Evolutionary conservation across 2,797 vertebrate species (phyloP).

Genomic region (Melopsittacus undulatus): DNA sequence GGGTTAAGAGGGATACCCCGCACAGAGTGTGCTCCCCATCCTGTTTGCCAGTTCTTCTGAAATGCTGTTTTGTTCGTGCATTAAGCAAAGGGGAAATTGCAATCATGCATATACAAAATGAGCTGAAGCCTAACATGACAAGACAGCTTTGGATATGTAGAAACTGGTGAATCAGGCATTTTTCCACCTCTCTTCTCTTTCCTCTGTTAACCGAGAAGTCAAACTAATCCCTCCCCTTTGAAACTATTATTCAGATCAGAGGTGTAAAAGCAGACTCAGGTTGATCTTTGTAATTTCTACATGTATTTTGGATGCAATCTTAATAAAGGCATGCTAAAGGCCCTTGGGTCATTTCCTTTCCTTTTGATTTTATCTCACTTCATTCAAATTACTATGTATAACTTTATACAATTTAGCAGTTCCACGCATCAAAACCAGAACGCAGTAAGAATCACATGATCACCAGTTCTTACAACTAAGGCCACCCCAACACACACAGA

Average conservation of each 20-base stretch:
- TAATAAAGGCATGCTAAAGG: not conserved
- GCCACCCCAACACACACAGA: not conserved
- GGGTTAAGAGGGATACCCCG: accelerated
- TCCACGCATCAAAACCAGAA: not conserved
- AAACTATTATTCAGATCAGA: slow-evolving; percentile 35
- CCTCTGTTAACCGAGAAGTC: not conserved
- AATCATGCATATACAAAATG: not conserved
- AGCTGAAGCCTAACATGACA: not conserved
- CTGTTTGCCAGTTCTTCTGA: not conserved
- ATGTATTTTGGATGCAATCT: not conserved
- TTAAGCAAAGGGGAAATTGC: not conserved
- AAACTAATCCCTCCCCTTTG: not conserved
- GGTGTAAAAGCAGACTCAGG: not conserved
- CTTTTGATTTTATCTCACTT: not conserved
- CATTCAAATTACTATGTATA: not conserved
- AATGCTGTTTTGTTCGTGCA: not conserved
- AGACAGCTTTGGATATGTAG: not conserved
- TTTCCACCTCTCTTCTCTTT: not conserved
- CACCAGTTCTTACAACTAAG: not conserved
- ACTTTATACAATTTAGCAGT: not conserved
- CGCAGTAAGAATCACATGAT: not conserved
- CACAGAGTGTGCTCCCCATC: accelerated
- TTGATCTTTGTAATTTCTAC: not conserved
- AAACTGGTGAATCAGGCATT: not conserved
- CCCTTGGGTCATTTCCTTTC: not conserved